phyloP scores from a whole-genome alignment of 1,140 invertebrate genomes.

The Bacillus rossius region DNA sequence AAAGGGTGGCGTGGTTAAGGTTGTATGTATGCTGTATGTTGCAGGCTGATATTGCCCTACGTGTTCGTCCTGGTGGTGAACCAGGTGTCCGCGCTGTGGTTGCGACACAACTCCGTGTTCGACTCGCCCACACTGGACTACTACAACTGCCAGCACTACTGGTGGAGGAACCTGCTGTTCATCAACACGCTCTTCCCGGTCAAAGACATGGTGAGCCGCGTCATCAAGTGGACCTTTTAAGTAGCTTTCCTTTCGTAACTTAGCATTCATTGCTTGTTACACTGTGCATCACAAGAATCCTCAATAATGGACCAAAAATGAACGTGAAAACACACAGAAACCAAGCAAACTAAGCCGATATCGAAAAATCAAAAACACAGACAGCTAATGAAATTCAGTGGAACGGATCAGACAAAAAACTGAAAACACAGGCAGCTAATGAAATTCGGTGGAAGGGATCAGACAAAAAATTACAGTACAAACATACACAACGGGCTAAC shows the following conservation, averaged over 20 bases:
- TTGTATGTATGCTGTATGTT: slow-evolving; percentile 9
- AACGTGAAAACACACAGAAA: too few relatives aligned
- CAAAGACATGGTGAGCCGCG: slow-evolving; percentile 39
- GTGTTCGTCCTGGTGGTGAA: slow-evolving; percentile 35
- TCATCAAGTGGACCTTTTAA: not conserved
- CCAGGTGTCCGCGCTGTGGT: slow-evolving; percentile 34
- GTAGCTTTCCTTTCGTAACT: not conserved
- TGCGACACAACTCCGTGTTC: slow-evolving; percentile 33
- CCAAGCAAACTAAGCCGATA: too few relatives aligned
- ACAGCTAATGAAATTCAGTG: too few relatives aligned
- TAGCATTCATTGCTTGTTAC: slow-evolving; percentile 7
- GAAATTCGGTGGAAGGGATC: too few relatives aligned
- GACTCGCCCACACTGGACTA: slow-evolving; percentile 35
- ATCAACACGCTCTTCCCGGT: slow-evolving; percentile 41
- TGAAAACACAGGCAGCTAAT: too few relatives aligned
- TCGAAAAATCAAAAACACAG: too few relatives aligned
- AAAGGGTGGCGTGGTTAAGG: not conserved
- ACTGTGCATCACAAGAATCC: too few relatives aligned
- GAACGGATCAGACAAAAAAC: too few relatives aligned
- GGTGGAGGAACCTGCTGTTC: slow-evolving; percentile 44
- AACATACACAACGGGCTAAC: too few relatives aligned
- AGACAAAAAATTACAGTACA: too few relatives aligned
- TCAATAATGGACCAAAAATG: too few relatives aligned
- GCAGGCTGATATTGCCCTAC: slow-evolving; percentile 40
- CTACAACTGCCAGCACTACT: slow-evolving; percentile 39